Base-by-base conservation (phyloP, 2,797 vertebrate species). In the Hyperoplus lanceolatus region DNA sequence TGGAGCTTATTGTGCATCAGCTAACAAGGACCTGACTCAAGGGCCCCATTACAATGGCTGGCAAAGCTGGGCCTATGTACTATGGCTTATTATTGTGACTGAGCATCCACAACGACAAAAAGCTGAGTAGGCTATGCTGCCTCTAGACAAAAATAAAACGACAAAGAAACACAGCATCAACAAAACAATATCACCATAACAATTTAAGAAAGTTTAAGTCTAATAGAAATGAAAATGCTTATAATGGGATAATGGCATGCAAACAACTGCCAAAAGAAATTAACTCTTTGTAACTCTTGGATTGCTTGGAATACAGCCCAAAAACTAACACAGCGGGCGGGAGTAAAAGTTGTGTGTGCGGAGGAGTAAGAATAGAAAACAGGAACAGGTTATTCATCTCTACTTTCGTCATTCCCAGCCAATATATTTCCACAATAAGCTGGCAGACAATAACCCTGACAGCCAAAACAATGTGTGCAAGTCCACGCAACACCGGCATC, bases 11-110 rank as follows among this genome's bases (percentile, higher is more conserved):
- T 89, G 90, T 86, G 75, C 81, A 87, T 88, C 83, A 83, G 81
- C 85, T 88, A 91, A 90, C 91, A 80, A 88, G 90, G 81, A 85
- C 71, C 90, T 81, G 87, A 91, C 92, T 91, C 87, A 75, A 81
- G 90, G 81, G 91, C 70, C 84, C 84, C 77, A 82, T 93, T 89
- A 90, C 78, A 90, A 85, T 66, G 74, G 54, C 54, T 79, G 77
- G 75, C 59, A 79, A 82, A 80, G 80, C 83, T 54, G 54, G 75
- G 73, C 45, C 75, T 66, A 70, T 79, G 72, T 58, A 81, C 69
- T 39, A 70, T 6, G 55, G 83, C 68, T 75, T 79, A 77, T 88
- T 89, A 87, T 80, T 87, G 81, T 79, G 85, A 87, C 73, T 77
- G 58, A 83, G 82, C 61, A 80, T 80, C 73, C 56, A 45, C 16